Evolutionary conservation across 2,888 invertebrate genomes (phyloP), one percentile per base, ranked within the genome.

Genomic region (Biston betularia): DNA sequence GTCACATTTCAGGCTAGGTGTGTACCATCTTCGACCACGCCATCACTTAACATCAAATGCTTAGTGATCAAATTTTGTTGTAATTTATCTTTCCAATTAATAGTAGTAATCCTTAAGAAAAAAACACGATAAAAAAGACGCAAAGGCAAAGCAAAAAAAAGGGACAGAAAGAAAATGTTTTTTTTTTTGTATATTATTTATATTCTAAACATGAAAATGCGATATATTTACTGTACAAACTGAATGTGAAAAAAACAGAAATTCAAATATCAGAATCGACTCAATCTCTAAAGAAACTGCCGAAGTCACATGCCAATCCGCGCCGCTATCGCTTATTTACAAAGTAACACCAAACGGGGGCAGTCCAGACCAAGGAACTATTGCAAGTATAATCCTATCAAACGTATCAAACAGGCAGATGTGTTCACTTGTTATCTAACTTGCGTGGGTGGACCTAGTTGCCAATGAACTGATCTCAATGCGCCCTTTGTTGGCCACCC

Each of bases 371-470:
- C 40, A 54, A 54, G 42, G 42, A 44, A 54, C 24, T 9, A 44
- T 42, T 61, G 64, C 71, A 73, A 69, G 73, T 83, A 83, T 82
- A 79, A 66, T 54, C 46, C 83, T 86, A 88, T 88, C 88, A 57
- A 35, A 46, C 15, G 15, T 12, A 38, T 57, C 46, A 80, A 82
- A 86, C 76, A 82, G 89, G 92, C 92, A 92, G 92, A 91, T 92
- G 92, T 89, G 74, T 85, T 84, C 83, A 90, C 90, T 91, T 92
- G 91, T 91, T 93, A 92, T 92, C 92, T 79, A 73, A 76, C 63
- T 76, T 87, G 90, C 90, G 92, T 91, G 90, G 91, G 92, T 88
- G 88, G 90, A 88, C 83, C 80, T 79, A 78, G 88, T 88, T 86
- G 88, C 85, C 86, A 86, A 88, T 86, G 89, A 86, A 87, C 87